A percentile compares a stretch with the other conserved stretches of the same genome.
These are phyloP conservation scores for Orthonevra nobilis DNA, from an alignment of 2,888 invertebrate genomes.

Conservation along the genomic window DNA sequence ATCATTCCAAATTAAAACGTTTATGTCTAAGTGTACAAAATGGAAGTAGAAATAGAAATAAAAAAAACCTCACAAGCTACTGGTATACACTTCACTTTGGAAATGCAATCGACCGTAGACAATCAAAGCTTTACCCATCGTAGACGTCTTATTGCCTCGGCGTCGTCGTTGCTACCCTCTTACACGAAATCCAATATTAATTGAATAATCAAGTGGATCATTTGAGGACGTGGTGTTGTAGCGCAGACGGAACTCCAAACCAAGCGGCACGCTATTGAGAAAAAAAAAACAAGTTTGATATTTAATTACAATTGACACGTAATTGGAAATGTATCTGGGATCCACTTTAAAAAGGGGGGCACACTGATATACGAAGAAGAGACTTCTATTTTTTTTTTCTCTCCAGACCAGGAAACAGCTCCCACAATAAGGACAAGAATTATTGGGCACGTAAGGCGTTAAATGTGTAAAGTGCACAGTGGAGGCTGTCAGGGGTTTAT, in stretches of 20 bases:
- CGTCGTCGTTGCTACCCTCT: no score
- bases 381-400: neutral
- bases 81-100: neutral
- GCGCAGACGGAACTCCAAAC: conserved; percentile 3
- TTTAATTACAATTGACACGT: conserved; percentile 40
- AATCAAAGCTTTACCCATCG: conserved; percentile 6
- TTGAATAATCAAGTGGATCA: conserved; percentile 58
- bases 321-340: conserved; percentile 17
- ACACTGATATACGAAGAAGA: neutral
- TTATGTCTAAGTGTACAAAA: neutral
- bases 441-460: conserved; percentile 7
- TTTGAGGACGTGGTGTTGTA: neutral
- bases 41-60: neutral
- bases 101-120: conserved; percentile 30
- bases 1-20: conserved; percentile 9
- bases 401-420: neutral
- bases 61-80: neutral
- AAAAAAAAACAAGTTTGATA: conserved; percentile 31
- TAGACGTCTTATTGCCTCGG: neutral
- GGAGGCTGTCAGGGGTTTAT: conserved; percentile 5
- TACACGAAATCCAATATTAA: conserved; percentile 48
- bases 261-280: conserved; percentile 41
- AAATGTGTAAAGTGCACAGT: conserved; percentile 11
- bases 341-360: neutral
- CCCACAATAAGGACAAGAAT: conserved; percentile 10